Evolutionary conservation across 2,113 vertebrate genomes (phyloP), one percentile per base, ranked within the genome.

Genomic region (Lipophrys pholis): DNA sequence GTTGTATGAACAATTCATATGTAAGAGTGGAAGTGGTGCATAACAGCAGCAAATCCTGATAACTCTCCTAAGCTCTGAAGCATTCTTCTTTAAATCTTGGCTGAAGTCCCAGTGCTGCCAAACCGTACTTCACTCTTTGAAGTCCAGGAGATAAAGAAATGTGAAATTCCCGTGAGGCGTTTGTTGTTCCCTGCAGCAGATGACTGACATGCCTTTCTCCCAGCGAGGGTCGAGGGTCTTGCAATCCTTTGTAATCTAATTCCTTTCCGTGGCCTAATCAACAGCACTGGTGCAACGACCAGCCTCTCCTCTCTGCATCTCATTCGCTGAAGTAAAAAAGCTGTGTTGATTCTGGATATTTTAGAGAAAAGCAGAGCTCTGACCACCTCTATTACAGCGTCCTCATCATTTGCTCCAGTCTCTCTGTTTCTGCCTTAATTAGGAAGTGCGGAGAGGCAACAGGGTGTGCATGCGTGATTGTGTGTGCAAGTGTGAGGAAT

Each of bases 341-440:
- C 30, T 16, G 40, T 6, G 41, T 67, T 82, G 51, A 67, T 82
- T 83, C 87, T 87, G 81, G 84, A 78, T 21, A 45, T 62, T 80
- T 61, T 69, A 41, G 64, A 81, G 78, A 69, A 21, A 60, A 38
- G 64, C 6, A 38, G 42, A 9, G 45, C 61, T 43, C 14, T 58
- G 56, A 63, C 64, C 56, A 62, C 61, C 45, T 59, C 46, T 30
- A 4, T 30, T 4, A 30, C 21, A 4, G 6, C 30, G 6, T 10
- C 38, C 11, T 15, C 6, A 8, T n/a, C 36, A 49, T 15, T 43
- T 54, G 42, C 51, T 38, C 58, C 51, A 16, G 65, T n/a, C 0
- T 74, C 50, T 56, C 63, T 49, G 14, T 40, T 14, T 73, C 77
- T 90, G 90, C 86, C 89, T 90, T 90, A 92, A 90, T 90, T 90